Base-by-base conservation (phyloP, 2,888 invertebrate genomes). In the Agriopis marginaria region DNA sequence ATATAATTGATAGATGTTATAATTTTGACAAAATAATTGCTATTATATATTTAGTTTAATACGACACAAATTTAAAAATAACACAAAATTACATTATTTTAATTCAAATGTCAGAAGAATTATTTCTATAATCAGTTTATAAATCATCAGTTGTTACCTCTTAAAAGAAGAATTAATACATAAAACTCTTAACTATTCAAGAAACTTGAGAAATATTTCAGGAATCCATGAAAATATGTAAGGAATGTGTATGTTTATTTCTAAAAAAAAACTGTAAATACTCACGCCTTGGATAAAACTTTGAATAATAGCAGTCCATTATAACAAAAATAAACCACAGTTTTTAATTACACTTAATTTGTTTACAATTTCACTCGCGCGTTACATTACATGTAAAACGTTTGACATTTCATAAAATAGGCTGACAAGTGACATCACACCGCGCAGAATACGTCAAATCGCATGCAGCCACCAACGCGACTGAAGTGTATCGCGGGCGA, bases 401-500 rank as follows among this genome's bases (percentile, higher is more conserved):
- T 89, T 91, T 92, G 93, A 93, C 93, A 94, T 94, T 92, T 93
- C 91, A 92, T 89, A 89, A 91, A 92, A 90, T 91, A 91, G 88
- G 88, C 88, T 91, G 92, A 91, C 92, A 92, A 92, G 89, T 93
- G 93, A 93, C 94, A 93, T 93, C 93, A 91, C 92, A 86, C 85
- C 90, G 87, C 94, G 90, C 93, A 87, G 88, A 93, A 94, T 93
- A 94, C 94, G 94, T 94, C 94, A 94, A 94, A 94, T 94, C 94
- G 91, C 93, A 90, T 91, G 91, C 92, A 92, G 91, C 92, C 92
- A 93, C 91, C 84, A 93, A 94, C 94, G 93, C 94, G 95, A 95
- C 95, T 95, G 95, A 95, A 94, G 93, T 95, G 90, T 93, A 94
- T 91, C 90, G 90, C 93, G 91, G 90, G 90, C 94, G 93, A 91